Conservation (phyloP, 2,888 invertebrate genomes). For the Seira ritae region DNA sequence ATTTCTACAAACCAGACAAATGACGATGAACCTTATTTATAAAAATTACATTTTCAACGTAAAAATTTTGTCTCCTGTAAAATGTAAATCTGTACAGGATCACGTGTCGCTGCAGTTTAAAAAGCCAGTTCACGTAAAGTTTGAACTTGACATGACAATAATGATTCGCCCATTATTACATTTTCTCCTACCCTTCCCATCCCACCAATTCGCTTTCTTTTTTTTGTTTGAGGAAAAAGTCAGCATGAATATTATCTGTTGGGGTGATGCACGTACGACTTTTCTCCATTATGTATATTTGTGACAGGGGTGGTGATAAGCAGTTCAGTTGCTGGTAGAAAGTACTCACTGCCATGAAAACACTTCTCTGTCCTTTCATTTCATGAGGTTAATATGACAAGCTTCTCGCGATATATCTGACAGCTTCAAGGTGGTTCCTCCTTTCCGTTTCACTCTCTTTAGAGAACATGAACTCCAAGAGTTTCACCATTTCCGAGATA, state of each 20-base stretch:
- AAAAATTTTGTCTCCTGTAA: not conserved
- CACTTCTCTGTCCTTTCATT: conserved; percentile 19
- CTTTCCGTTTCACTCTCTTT: conserved; percentile 4
- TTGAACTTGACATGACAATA: conserved; percentile 59
- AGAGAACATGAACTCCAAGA: not conserved
- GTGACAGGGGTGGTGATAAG: conserved; percentile 45
- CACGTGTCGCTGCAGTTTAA: conserved; percentile 22
- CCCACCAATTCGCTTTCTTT: not conserved
- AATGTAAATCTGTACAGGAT: not conserved
- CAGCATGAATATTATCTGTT: conserved; percentile 25
- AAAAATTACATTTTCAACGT: not conserved
- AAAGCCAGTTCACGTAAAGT: conserved; percentile 55
- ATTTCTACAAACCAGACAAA: not conserved
- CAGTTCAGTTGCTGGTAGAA: conserved; percentile 1
- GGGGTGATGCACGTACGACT: conserved; percentile 42
- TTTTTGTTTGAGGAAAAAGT: not conserved
- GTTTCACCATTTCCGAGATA: not conserved
- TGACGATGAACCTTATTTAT: not conserved
- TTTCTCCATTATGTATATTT: conserved; percentile 42
- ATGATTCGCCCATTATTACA: conserved; percentile 50
- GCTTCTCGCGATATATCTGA: conserved; percentile 18
- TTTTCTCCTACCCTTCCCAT: not conserved
- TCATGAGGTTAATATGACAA: conserved; percentile 7
- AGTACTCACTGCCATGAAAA: not conserved
- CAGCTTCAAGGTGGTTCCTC: conserved; percentile 32